A percentile compares a stretch with the other conserved stretches of the same genome.
These are phyloP conservation scores for Ophiothrix spiculata DNA, from an alignment of 35 echinoderm and acorn worm species.

Conservation along the genomic window DNA sequence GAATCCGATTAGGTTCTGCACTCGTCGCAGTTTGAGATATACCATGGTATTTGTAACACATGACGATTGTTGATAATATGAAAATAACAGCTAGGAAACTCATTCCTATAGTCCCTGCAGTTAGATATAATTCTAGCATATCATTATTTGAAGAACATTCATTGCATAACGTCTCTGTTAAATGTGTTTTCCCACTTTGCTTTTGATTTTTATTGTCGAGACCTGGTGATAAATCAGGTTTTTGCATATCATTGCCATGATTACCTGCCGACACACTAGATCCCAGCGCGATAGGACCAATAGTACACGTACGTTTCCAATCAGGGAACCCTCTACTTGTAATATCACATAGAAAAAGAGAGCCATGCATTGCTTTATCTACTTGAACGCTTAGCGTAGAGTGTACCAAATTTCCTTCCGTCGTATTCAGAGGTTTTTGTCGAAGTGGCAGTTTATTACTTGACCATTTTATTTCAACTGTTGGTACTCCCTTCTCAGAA, in stretches of 20 bases:
- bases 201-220: too few relatives aligned
- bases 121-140: neutral
- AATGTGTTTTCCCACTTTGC: too few relatives aligned
- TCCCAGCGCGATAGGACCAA: neutral
- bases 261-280: too few relatives aligned
- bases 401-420: neutral
- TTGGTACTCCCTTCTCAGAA: neutral
- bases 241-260: too few relatives aligned
- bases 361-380: neutral
- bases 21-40: too few relatives aligned
- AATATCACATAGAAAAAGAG: neutral
- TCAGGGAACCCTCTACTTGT: neutral
- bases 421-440: neutral
- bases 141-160: neutral
- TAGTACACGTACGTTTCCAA: neutral
- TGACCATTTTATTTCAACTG: neutral
- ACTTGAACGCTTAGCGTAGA: neutral
- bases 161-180: too few relatives aligned
- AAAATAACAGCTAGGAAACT: neutral
- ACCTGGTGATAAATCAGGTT: too few relatives aligned
- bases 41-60: neutral
- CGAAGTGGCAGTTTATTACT: neutral
- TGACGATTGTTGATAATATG: neutral
- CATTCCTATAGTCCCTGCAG: neutral
- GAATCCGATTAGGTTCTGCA: too few relatives aligned